A percentile compares a stretch with the other conserved stretches of the same genome.
Evolutionary conservation across 2,888 invertebrate species (phyloP).

Genomic region (Drosophila suboccidentalis): DNA sequence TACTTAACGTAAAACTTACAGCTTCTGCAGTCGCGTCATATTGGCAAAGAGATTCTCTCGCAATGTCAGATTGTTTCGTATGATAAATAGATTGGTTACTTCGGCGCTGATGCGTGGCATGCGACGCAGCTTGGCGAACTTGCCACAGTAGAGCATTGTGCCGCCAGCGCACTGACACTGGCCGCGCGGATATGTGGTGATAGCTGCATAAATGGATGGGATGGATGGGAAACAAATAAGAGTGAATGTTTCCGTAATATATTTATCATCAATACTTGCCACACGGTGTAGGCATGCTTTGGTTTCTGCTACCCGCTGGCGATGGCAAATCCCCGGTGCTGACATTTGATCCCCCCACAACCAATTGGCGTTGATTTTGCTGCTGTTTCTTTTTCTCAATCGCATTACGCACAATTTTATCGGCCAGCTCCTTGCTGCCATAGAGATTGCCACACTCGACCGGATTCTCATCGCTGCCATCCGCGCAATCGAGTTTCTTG

Average conservation of each 20-base stretch:
- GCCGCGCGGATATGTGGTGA: slow-evolving; percentile 83
- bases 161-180: slow-evolving; percentile 77
- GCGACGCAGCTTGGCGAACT: slow-evolving; percentile 67
- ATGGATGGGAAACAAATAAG: slow-evolving; percentile 5
- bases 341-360: slow-evolving; percentile 40
- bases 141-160: slow-evolving; percentile 79
- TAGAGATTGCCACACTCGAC: slow-evolving; percentile 85
- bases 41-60: slow-evolving; percentile 72
- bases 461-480: slow-evolving; percentile 86
- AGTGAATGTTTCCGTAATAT: slow-evolving; percentile 1
- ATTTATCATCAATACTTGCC: slow-evolving; percentile 48
- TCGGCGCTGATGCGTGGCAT: slow-evolving; percentile 77
- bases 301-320: slow-evolving; percentile 44
- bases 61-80: slow-evolving; percentile 82
- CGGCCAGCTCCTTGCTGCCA: slow-evolving; percentile 84
- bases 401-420: slow-evolving; percentile 83
- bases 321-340: slow-evolving; percentile 46
- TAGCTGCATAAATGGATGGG: slow-evolving; percentile 64
- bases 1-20: slow-evolving; percentile 69
- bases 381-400: slow-evolving; percentile 73
- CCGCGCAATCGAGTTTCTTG: slow-evolving; percentile 85
- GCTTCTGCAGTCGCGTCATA: slow-evolving; percentile 69
- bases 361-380: slow-evolving; percentile 35
- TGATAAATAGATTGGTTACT: slow-evolving; percentile 82
- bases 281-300: slow-evolving; percentile 44